Evolutionary conservation across 2,888 invertebrate species (phyloP).

Genomic region (Scaptomyza cyrtandrae): DNA sequence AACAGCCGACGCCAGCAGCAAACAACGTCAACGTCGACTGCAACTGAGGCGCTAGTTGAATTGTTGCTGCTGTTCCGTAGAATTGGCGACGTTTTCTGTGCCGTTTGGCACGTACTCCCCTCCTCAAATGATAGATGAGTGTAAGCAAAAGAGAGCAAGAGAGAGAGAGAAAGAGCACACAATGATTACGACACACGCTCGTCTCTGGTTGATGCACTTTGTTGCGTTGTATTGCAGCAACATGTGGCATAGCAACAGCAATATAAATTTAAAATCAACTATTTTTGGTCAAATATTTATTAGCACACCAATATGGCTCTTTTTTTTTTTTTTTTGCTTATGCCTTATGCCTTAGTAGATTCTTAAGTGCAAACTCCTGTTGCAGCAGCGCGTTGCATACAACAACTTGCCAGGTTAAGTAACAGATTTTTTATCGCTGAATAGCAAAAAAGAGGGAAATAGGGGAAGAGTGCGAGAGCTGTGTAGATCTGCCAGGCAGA

Average conservation of each 20-base stretch:
- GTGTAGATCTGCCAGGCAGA: constrained; percentile 48
- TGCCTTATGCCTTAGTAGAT: constrained; percentile 41
- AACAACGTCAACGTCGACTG: constrained; percentile 27
- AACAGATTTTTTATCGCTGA: constrained; percentile 25
- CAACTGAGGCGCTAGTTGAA: constrained; percentile 15
- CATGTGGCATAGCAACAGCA: constrained; percentile 57
- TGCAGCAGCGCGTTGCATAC: constrained; percentile 33
- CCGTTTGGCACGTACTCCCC: constrained; percentile 63
- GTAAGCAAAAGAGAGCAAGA: background rate
- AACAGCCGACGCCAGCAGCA: constrained; percentile 82
- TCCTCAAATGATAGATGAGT: background rate
- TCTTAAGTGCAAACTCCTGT: constrained; percentile 76
- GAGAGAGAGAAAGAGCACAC: background rate
- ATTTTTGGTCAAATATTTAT: constrained; percentile 46
- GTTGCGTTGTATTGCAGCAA: constrained; percentile 45
- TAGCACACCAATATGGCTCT: constrained; percentile 13
- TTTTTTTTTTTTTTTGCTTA: constrained; percentile 6
- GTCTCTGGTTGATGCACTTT: constrained; percentile 35
- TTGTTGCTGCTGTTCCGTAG: constrained; percentile 23
- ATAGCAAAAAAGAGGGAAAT: constrained; percentile 13
- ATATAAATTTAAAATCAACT: constrained; percentile 20
- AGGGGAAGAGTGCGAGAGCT: constrained; percentile 21
- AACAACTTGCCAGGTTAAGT: constrained; percentile 55
- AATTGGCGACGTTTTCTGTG: constrained; percentile 50
- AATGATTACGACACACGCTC: constrained; percentile 51